Evolutionary conservation across 2,797 vertebrate genomes (phyloP).

Genomic region (Lagorchestes hirsutus): DNA sequence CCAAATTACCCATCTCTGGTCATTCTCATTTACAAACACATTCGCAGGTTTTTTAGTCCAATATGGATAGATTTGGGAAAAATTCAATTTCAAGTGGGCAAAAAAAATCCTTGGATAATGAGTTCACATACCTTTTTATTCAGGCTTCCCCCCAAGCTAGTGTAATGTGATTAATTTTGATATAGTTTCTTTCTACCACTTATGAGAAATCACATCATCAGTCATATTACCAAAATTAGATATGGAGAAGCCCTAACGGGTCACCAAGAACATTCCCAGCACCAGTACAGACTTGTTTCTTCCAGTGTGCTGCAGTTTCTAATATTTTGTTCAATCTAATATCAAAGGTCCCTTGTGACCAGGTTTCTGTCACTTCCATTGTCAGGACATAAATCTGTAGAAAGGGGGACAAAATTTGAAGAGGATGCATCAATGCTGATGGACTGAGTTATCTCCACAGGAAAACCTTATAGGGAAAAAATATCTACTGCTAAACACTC

Average conservation of each 20-base stretch:
- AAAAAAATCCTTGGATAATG: conserved; percentile 80
- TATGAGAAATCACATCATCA: conserved; percentile 81
- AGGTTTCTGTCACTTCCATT: conserved; percentile 51
- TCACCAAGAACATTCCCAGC: conserved; percentile 68
- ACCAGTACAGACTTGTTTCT: conserved; percentile 74
- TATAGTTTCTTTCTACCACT: conserved; percentile 78
- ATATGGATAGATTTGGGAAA: conserved; percentile 72
- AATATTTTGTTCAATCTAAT: conserved; percentile 78
- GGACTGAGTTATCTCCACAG: conserved; percentile 29
- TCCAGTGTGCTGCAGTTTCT: conserved; percentile 61
- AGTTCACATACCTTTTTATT: conserved; percentile 83
- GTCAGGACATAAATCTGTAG: conserved; percentile 68
- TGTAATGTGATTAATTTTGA: conserved; percentile 81
- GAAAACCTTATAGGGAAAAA: not conserved
- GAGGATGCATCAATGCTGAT: conserved; percentile 30
- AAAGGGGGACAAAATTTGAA: conserved; percentile 60
- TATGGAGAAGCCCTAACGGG: conserved; percentile 68
- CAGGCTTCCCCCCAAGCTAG: conserved; percentile 79
- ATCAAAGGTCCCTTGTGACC: conserved; percentile 74
- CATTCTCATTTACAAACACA: conserved; percentile 82
- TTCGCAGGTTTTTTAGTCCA: conserved; percentile 78
- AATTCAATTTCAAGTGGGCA: conserved; percentile 81
- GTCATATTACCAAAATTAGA: conserved; percentile 83
- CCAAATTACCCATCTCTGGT: conserved; percentile 79
- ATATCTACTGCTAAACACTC: not conserved